These are phyloP conservation scores for Phaethornis superciliosus DNA, from an alignment of 2,113 vertebrate genomes.

Conservation along the genomic window DNA sequence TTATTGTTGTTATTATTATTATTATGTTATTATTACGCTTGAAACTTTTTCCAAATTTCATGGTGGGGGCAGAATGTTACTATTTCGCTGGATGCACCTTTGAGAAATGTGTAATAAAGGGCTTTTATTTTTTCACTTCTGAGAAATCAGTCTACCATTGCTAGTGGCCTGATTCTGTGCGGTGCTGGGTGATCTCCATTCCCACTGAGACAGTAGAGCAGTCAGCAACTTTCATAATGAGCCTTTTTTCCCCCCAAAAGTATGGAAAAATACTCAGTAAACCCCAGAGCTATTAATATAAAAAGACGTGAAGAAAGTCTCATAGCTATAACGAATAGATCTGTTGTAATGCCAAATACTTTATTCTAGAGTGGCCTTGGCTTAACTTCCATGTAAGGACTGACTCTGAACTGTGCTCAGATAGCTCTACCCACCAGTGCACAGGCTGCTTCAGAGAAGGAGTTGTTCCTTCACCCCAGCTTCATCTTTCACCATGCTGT, in stretches of 20 bases:
- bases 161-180: background rate
- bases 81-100: background rate
- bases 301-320: conserved; percentile 9
- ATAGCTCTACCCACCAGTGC: background rate
- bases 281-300: background rate
- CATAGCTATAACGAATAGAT: background rate
- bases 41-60: background rate
- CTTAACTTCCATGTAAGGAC: conserved; percentile 31
- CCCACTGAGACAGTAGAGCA: background rate
- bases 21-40: background rate
- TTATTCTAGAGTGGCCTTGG: background rate
- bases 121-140: background rate
- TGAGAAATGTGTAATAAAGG: background rate
- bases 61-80: background rate
- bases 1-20: background rate
- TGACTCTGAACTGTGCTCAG: conserved; percentile 29
- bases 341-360: background rate
- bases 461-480: background rate
- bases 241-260: background rate
- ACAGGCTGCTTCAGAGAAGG: conserved; percentile 17
- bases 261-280: background rate
- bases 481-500: conserved; percentile 35
- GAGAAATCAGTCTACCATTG: background rate
- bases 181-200: background rate
- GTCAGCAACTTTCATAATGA: background rate